Conservation (phyloP, 37 sponge, comb jelly and placozoan species). For the Halisarca cf. caerulea region DNA sequence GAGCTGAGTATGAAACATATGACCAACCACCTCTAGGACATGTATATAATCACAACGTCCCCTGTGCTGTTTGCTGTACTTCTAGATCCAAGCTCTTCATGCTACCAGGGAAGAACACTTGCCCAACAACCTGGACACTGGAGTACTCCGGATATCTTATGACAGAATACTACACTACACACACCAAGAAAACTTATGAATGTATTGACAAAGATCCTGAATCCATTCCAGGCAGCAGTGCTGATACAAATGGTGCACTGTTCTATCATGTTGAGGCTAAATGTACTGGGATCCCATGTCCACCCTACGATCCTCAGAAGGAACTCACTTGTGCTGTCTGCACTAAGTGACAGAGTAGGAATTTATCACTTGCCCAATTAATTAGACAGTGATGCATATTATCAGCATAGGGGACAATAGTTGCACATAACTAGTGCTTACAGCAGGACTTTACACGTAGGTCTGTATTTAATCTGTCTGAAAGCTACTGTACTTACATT, state of each 20-base stretch:
- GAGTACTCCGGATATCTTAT: conserved; percentile 69
- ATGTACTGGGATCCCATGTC: conserved; percentile 52
- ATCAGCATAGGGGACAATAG: too few relatives aligned
- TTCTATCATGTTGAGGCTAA: conserved; percentile 44
- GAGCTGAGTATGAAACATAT: neutral
- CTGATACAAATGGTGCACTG: conserved; percentile 22
- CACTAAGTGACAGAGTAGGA: conserved; percentile 40
- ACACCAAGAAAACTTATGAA: conserved; percentile 26
- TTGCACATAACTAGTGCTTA: too few relatives aligned
- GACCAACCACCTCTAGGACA: neutral
- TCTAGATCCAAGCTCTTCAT: conserved; percentile 29
- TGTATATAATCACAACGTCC: conserved; percentile 19
- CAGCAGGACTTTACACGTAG: too few relatives aligned
- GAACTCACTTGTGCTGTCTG: conserved; percentile 67
- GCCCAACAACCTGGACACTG: conserved; percentile 44
- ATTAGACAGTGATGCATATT: too few relatives aligned
- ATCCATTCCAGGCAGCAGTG: conserved; percentile 28
- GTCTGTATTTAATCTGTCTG: too few relatives aligned
- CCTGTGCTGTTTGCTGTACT: conserved; percentile 37
- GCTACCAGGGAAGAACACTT: conserved; percentile 42
- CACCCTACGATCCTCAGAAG: conserved; percentile 46
- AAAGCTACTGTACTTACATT: too few relatives aligned
- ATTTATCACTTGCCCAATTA: too few relatives aligned
- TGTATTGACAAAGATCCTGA: conserved; percentile 61
- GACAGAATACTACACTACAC: neutral